phyloP scores from a whole-genome alignment of 2,113 vertebrate species.

The Budorcas taxicolor region DNA sequence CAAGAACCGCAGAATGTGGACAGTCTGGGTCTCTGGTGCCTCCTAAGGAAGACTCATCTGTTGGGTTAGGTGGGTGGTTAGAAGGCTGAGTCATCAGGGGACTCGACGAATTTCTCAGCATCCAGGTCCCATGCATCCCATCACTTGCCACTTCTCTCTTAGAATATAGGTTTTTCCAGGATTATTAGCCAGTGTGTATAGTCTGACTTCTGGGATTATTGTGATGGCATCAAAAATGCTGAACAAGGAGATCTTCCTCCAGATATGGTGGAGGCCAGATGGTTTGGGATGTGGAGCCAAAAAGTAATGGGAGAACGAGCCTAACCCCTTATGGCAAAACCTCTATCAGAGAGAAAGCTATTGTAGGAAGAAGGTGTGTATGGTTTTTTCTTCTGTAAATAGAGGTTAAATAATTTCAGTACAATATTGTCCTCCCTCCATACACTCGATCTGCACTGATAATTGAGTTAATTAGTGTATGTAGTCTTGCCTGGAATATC shows the following conservation, averaged over 20 bases:
- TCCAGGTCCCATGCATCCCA: background rate
- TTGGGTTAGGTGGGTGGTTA: background rate
- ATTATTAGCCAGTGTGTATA: background rate
- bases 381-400: background rate
- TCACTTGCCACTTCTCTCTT: background rate
- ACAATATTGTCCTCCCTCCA: background rate
- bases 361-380: background rate
- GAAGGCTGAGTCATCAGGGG: slow-evolving; percentile 6
- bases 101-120: background rate
- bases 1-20: slow-evolving; percentile 44
- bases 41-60: background rate
- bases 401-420: background rate
- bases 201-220: background rate
- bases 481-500: background rate
- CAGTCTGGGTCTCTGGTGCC: background rate
- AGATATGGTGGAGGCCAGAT: background rate
- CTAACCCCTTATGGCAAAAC: background rate
- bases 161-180: background rate
- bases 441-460: background rate
- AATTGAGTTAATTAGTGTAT: background rate
- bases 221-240: background rate
- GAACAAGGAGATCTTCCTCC: background rate
- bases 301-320: background rate
- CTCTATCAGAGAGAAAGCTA: background rate
- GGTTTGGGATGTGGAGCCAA: background rate